Percentiles rank a stretch among this genome's conserved stretches.
Evolutionary conservation across 2,113 vertebrate species (phyloP).

Genomic region (Crotophaga sulcirostris): DNA sequence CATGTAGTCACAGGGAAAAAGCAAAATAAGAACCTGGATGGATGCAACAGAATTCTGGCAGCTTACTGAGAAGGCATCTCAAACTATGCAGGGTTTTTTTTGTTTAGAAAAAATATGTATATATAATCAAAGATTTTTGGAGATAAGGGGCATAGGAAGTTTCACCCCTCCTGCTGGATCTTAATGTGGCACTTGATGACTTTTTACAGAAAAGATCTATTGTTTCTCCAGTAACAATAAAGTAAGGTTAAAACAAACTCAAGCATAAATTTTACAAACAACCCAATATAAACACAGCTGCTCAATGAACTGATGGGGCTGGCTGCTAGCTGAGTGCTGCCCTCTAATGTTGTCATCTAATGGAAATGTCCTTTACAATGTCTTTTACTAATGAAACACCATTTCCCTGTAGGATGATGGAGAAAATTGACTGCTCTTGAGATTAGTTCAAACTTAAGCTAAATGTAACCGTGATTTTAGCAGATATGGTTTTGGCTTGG

Average conservation of each 20-base stretch:
- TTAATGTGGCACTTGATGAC: not conserved
- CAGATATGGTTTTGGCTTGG: not conserved
- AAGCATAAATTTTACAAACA: conserved; percentile 56
- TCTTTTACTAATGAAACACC: not conserved
- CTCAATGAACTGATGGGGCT: not conserved
- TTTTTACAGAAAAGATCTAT: conserved; percentile 49
- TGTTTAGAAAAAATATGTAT: not conserved
- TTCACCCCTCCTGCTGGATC: conserved; percentile 15
- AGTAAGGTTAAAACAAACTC: conserved; percentile 58
- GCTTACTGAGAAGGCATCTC: fast-evolving
- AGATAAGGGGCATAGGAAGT: not conserved
- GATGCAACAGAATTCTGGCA: not conserved
- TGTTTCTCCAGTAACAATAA: conserved; percentile 47
- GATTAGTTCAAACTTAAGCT: not conserved
- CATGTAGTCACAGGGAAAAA: not conserved
- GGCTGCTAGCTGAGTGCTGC: conserved; percentile 37
- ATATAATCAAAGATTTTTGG: not conserved
- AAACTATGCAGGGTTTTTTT: fast-evolving
- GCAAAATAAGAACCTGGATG: not conserved
- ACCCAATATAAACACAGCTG: conserved; percentile 58
- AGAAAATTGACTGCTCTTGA: not conserved
- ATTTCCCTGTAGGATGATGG: not conserved
- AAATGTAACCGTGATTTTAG: not conserved
- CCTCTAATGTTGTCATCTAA: conserved; percentile 37
- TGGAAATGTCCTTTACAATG: not conserved